Base-by-base conservation (phyloP, 2,888 invertebrate species). In the Troglohyphantes excavatus region DNA sequence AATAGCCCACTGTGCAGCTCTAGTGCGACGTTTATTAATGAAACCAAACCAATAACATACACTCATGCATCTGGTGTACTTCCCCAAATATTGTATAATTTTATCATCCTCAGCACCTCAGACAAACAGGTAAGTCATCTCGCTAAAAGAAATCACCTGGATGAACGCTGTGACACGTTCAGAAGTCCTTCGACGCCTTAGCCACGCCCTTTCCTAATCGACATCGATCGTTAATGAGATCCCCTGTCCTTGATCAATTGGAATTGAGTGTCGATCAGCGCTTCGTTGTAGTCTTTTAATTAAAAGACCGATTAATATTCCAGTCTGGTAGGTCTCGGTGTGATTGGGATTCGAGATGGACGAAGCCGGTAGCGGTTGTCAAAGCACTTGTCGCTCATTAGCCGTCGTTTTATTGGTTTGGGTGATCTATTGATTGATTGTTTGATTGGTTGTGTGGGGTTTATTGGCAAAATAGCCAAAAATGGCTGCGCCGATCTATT, bases 201-300 rank as follows among this genome's bases (percentile, higher is more conserved):
- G 53, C n/a, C 53, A 13, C 53, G 13, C 53, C 53, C 53, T 53
- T 2, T 53, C n/a, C n/a, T 53, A 53, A 53, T 53, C 53, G 53
- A 53, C n/a, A n/a, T n/a, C 17, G 53, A 53, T 53, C 53, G 53
- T 53, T 53, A 53, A 53, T 53, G 53, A 53, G 53, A 13, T 53
- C n/a, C 17, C 53, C n/a, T 53, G 53, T 53, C 53, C 53, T 53
- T 53, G 53, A 53, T 53, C 53, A 53, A 53, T 53, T 53, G 53
- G 53, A 53, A n/a, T 53, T 17, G n/a, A 53, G 13, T 53, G 53
- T n/a, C n/a, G 53, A 53, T 53, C 39, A 39, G 39, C 39, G 39
- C 39, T 39, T 39, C 53, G 53, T n/a, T 13, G n/a, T 13, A 53
- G 53, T 13, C 17, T 53, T 53, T 53, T 53, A 53, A 53, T 53